Percentiles rank a stretch among this genome's conserved stretches.
phyloP scores from a whole-genome alignment of 2,888 invertebrate species.

The Arrhopalites spinosus region DNA sequence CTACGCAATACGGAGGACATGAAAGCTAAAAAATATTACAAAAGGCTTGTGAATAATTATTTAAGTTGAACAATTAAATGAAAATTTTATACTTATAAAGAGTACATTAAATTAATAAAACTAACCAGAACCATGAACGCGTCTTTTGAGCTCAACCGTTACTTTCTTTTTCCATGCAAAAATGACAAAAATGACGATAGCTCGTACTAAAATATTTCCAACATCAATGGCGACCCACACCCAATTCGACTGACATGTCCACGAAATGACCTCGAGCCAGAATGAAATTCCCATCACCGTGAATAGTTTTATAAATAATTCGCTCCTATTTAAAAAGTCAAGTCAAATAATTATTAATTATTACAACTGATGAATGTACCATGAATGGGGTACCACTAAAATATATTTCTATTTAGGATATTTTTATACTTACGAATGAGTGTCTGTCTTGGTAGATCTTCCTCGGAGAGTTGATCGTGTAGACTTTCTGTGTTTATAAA shows the following conservation, averaged over 20 bases:
- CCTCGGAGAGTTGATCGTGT: not conserved
- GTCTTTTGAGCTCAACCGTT: not conserved
- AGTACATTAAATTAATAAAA: too few relatives aligned
- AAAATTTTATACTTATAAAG: too few relatives aligned
- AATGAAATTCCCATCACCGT: slow-evolving; percentile 32
- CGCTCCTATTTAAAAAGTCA: slow-evolving; percentile 12
- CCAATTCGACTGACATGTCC: slow-evolving; percentile 8
- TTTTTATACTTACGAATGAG: not conserved
- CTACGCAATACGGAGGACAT: too few relatives aligned
- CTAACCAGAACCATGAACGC: too few relatives aligned
- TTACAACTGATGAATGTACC: too few relatives aligned
- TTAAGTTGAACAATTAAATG: too few relatives aligned
- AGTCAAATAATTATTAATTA: not conserved
- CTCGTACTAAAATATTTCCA: slow-evolving; percentile 12
- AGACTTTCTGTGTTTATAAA: not conserved
- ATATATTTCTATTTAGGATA: too few relatives aligned
- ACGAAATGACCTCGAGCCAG: slow-evolving; percentile 24
- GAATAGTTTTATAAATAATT: slow-evolving; percentile 33
- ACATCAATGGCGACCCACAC: slow-evolving; percentile 7
- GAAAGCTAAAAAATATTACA: too few relatives aligned
- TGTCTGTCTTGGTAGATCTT: slow-evolving; percentile 8
- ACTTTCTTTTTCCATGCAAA: slow-evolving; percentile 23
- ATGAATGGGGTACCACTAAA: too few relatives aligned
- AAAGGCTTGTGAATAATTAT: too few relatives aligned
- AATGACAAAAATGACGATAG: slow-evolving; percentile 26